Evolutionary conservation across 2,797 vertebrate genomes (phyloP).

Genomic region (Gallinago stenura): DNA sequence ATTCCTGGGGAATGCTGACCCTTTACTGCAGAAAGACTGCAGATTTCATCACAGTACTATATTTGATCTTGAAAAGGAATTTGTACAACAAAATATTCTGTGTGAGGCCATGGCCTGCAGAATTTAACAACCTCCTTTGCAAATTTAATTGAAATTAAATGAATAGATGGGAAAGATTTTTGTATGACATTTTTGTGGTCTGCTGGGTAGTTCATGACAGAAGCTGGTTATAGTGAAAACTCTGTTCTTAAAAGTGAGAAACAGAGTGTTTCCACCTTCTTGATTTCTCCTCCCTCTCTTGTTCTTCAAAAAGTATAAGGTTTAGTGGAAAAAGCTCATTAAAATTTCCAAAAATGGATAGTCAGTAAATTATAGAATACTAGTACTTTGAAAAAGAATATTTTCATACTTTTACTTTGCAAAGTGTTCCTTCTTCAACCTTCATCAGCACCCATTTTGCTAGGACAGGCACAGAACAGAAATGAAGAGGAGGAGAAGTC

Average conservation of each 20-base stretch:
- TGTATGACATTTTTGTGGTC: neutral
- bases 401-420: neutral
- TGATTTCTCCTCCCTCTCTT: neutral
- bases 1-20: neutral
- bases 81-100: neutral
- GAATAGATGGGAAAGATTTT: neutral
- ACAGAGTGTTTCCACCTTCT: neutral
- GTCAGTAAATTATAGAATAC: neutral
- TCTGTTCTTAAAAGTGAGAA: neutral
- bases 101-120: neutral
- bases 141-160: neutral
- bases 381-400: neutral
- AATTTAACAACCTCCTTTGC: neutral
- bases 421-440: neutral
- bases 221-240: neutral
- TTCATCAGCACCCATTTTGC: neutral
- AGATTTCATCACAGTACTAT: neutral
- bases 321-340: neutral
- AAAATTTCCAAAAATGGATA: neutral
- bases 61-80: neutral
- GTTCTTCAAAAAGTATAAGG: neutral
- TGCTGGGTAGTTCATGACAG: neutral
- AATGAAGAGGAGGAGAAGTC: neutral
- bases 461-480: neutral
- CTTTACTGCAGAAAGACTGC: neutral